Evolutionary conservation across 2,888 invertebrate genomes (phyloP), one percentile per base, ranked within the genome.

Genomic region (Brachyptera putata): DNA sequence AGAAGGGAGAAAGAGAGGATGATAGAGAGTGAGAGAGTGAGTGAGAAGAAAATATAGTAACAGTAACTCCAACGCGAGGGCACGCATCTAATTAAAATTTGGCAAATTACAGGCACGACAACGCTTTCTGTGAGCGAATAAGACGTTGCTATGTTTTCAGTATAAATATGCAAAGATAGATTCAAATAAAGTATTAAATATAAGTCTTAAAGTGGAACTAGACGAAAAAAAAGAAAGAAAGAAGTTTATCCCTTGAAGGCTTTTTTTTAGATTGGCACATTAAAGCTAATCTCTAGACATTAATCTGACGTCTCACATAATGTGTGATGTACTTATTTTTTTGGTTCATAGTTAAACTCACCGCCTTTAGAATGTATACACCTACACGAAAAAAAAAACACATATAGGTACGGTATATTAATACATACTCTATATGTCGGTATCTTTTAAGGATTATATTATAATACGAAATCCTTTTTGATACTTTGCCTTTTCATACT

Each of bases 71-170:
- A n/a, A n/a, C n/a, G 11, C 39, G 25, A 30, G 50, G 21, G 30
- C 34, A 59, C 59, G 59, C 39, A 53, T 53, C 53, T 59, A 37
- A 59, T 59, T 53, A 59, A 50, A 50, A 50, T 48, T 58, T 24
- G 50, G 26, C 16, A 26, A 37, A 21, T 34, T 34, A 37, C 16
- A 22, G 34, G 43, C 43, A 43, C 57, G 57, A 22, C 14, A 26
- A 39, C 24, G 11, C 30, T 30, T 30, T 30, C 30, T 7, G 30
- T 30, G 30, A 30, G 30, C 30, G 7, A 11, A 30, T 30, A 11
- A 5, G 11, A 30, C 7, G 11, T 30, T 11, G 5, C 11, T 30
- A 30, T 30, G 30, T 37, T 37, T n/a, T 4, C 16, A 37, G n/a
- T 21, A 43, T 43, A 43, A 43, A 43, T 43, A 43, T 30, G 16